These are phyloP conservation scores for Centroberyx gerrardi DNA, from an alignment of 2,797 vertebrate species.

Conservation along the genomic window DNA sequence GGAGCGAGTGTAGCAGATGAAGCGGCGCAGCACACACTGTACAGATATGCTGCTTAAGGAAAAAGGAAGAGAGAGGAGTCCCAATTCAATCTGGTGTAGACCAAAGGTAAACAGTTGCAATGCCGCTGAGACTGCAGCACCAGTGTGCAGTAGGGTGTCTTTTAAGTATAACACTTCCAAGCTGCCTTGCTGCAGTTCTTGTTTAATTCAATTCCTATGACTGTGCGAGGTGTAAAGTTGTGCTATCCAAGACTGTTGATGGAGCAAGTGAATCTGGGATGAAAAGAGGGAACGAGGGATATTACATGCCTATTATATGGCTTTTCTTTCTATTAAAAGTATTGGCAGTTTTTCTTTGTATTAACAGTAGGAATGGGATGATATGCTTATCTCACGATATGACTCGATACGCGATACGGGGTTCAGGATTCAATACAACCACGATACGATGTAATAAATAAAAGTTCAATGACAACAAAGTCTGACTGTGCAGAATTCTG, in stretches of 20 bases:
- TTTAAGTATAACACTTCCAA: neutral
- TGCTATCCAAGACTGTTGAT: neutral
- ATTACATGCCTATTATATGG: too few species aligned
- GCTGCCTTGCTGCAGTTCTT: slow-evolving; percentile 4
- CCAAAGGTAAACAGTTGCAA: slow-evolving; percentile 36
- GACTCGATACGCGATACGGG: too few species aligned
- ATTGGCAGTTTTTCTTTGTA: too few species aligned
- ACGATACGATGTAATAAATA: too few species aligned
- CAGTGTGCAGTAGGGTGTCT: neutral
- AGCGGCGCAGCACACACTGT: slow-evolving; percentile 1
- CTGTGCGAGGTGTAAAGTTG: neutral
- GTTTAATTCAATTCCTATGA: slow-evolving; percentile 21
- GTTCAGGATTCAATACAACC: too few species aligned
- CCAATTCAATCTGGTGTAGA: slow-evolving; percentile 36
- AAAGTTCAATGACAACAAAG: too few species aligned
- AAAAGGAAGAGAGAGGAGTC: slow-evolving; percentile 19
- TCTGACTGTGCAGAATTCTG: too few species aligned
- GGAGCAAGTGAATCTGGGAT: neutral
- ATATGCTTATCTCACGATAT: too few species aligned
- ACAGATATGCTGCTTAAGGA: neutral
- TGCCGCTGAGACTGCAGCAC: slow-evolving; percentile 45
- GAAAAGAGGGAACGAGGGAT: too few species aligned
- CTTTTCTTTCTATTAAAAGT: too few species aligned
- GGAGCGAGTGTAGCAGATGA: slow-evolving; percentile 18
- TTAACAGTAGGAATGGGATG: too few species aligned